Conservation (phyloP, 2,113 vertebrate genomes). For the Pampusana beccarii region DNA sequence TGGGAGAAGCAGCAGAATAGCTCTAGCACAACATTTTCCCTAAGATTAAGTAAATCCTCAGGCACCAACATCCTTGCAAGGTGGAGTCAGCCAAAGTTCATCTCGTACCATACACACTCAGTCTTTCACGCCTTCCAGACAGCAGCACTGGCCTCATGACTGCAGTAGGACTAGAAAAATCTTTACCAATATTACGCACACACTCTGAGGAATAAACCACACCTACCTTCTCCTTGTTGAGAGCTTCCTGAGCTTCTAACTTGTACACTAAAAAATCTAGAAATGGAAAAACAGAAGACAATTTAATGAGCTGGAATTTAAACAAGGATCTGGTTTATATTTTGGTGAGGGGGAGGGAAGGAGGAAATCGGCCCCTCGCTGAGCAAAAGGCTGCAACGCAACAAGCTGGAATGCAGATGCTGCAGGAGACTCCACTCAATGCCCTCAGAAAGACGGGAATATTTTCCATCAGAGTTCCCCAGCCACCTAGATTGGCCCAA, state of each 20-base stretch:
- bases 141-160: neutral
- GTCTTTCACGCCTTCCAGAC: neutral
- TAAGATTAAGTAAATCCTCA: neutral
- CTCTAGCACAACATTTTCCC: neutral
- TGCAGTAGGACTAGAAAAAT: neutral
- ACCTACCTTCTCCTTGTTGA: slow-evolving; percentile 78
- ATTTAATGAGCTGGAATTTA: neutral
- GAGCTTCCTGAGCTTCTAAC: slow-evolving; percentile 77
- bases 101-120: neutral
- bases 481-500: neutral
- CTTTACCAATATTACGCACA: neutral
- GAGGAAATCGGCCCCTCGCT: neutral
- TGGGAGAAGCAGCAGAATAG: neutral
- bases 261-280: slow-evolving; percentile 78
- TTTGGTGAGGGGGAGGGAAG: neutral
- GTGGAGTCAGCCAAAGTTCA: neutral
- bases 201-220: neutral
- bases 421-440: neutral
- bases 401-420: neutral
- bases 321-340: neutral
- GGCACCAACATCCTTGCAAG: neutral
- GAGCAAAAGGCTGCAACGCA: neutral
- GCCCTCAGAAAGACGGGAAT: neutral
- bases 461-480: neutral
- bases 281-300: neutral